phyloP scores from a whole-genome alignment of 2,113 vertebrate genomes.

The Lethenteron camtschaticum region DNA sequence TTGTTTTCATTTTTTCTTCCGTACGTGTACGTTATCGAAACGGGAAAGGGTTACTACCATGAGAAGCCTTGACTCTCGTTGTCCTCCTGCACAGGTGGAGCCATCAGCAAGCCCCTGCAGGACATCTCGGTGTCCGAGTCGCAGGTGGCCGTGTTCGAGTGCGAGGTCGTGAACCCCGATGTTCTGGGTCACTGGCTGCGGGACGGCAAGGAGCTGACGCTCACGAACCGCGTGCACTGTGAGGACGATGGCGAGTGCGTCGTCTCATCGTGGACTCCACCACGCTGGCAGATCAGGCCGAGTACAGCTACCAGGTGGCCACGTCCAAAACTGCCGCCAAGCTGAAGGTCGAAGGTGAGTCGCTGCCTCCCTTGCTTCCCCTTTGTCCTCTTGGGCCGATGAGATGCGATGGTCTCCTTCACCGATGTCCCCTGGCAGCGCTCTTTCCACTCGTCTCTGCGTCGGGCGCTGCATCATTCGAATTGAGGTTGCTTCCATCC shows the following conservation, averaged over 20 bases:
- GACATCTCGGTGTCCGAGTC: conserved; percentile 78
- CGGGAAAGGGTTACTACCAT: too few species aligned
- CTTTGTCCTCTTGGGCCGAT: too few species aligned
- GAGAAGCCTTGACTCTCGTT: conserved; percentile 2
- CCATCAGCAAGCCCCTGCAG: conserved; percentile 69
- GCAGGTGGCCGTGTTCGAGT: conserved; percentile 63
- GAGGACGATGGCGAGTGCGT: conserved; percentile 44
- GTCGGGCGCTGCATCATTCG: too few species aligned
- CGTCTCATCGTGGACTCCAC: conserved; percentile 44
- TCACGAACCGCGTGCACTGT: conserved; percentile 37
- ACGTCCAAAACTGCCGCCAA: conserved; percentile 78
- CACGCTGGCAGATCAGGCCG: conserved; percentile 59
- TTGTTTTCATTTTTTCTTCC: too few species aligned
- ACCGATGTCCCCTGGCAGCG: too few species aligned
- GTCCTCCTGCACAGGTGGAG: conserved; percentile 39
- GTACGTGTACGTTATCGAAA: too few species aligned
- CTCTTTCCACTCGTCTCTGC: too few species aligned
- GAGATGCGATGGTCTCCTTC: too few species aligned
- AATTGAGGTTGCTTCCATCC: too few species aligned
- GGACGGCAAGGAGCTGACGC: conserved; percentile 38
- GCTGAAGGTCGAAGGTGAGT: conserved; percentile 67
- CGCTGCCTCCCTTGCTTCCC: too few species aligned
- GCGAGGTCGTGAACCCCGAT: conserved; percentile 64
- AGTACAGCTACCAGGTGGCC: conserved; percentile 83
- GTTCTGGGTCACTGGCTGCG: conserved; percentile 64